Evolutionary conservation across 2,113 vertebrate species (phyloP), one percentile per base, ranked within the genome.

Genomic region (Eptesicus fuscus): DNA sequence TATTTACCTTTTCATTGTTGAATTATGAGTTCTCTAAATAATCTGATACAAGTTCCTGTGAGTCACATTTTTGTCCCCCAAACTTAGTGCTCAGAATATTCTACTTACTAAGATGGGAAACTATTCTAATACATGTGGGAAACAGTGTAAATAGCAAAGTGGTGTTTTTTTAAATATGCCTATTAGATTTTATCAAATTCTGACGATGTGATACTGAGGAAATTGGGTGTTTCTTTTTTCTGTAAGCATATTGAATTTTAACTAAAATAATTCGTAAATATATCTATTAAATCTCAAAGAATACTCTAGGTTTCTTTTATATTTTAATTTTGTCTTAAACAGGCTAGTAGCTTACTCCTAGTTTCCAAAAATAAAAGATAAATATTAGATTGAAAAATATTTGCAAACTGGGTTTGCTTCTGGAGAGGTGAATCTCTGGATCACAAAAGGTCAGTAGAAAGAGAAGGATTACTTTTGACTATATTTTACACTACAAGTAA

Each of bases 331-430:
- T 79, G 30, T 70, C 20, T 90, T 95, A 86, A 82, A 14, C 28
- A 25, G 89, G 22, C 20, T 49, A 51, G 22, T 32, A n/a, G 37
- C 76, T 65, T 76, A 63, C 30, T 61, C 83, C n/a, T 74, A 35
- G 8, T 71, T 71, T 77, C 47, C n/a, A 89, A 94, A 77, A 90
- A 53, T 63, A 90, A 76, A 91, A 84, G 47, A 74, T 61, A 89
- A 92, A 82, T 93, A 65, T 92, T 89, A 67, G 59, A 69, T 28
- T 90, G 49, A 70, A 90, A 93, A 94, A 59, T 65, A 84, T 22
- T 70, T 83, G 59, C 56, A 16, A 69, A 63, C 61, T 79, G 40
- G 18, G n/a, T 77, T 93, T 83, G 51, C 61, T 59, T 76, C 42
- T 80, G 42, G n/a, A 37, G 42, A 80, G 22, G 17, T 79, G 56